A percentile compares a stretch with the other conserved stretches of the same genome.
phyloP scores from a whole-genome alignment of 53 echinoderm and acorn worm genomes.

The Paracentrotus lividus region DNA sequence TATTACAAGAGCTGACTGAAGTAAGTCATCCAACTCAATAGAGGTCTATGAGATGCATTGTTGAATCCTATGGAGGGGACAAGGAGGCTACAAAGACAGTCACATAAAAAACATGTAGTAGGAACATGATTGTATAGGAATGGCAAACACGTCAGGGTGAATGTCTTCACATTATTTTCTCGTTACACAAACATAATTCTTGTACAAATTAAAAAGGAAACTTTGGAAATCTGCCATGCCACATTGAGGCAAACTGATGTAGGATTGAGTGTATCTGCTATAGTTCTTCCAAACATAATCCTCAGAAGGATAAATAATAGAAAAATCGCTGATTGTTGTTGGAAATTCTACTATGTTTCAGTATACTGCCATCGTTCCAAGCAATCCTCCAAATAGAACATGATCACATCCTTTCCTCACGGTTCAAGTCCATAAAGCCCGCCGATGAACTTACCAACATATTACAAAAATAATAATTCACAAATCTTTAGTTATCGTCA shows the following conservation, averaged over 20 bases:
- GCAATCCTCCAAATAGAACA: not conserved
- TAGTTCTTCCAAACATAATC: too few species aligned
- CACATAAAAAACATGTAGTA: not conserved
- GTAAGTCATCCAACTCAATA: too few species aligned
- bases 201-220: not conserved
- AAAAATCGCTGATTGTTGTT: too few species aligned
- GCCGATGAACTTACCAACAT: conserved; percentile 8
- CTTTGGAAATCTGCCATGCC: not conserved
- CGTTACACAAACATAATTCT: not conserved
- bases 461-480: conserved; percentile 43
- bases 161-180: not conserved
- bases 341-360: not conserved
- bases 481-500: conserved; percentile 18
- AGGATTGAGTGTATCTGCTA: too few species aligned
- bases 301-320: too few species aligned
- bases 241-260: too few species aligned
- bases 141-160: not conserved
- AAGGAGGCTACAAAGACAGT: not conserved
- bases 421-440: conserved; percentile 1
- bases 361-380: not conserved
- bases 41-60: not conserved
- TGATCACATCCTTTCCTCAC: not conserved
- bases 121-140: conserved; percentile 6
- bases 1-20: too few species aligned
- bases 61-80: not conserved